Base-by-base conservation (phyloP, 64 coral and sea anemone species). In the Pocillopora damicornis region DNA sequence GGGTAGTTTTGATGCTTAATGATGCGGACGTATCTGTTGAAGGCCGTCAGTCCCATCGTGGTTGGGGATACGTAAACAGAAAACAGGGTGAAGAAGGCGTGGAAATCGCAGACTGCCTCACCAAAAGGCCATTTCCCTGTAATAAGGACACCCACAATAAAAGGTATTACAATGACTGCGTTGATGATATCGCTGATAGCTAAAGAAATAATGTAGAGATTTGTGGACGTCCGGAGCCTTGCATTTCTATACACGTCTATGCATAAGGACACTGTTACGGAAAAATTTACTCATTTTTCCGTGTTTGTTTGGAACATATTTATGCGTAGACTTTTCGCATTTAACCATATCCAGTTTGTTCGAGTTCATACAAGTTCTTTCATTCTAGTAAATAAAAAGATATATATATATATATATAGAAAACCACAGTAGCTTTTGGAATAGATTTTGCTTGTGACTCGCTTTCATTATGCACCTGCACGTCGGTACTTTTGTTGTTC, bases 151-250 rank as follows among this genome's bases (percentile, higher is more conserved):
- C 74, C 74, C 13, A 37, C 37, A 11, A 36, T 15, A 10, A 77
- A 57, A 6, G 75, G 11, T 42, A 77, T 77, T 11, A 77, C 75
- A 0, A 45, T 77, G 37, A 42, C 45, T 22, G 75, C 75, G 16
- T 56, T 57, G 18, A 77, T 56, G 45, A 45, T 45, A 77, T 77
- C 75, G 18, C 75, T 77, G 75, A 56, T 36, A 22, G 75, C 75
- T 20, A 77, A 37, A 25, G 90, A 62, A 38, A 91, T 78, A 18
- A 91, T 22, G 12, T 91, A 91, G 17, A 91, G 75, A 60, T 91
- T 91, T n/a, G 37, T 87, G 2, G 90, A 86, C 60, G 82, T 91
- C 60, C 90, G 84, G 13, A 91, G 51, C 15, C 90, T 62, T 59
- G 37, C 60, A 51, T 91, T 87, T 37, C 75, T 87, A 30, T 78